Base-by-base conservation (phyloP, 2,888 invertebrate species). In the Xanthia icteritia region DNA sequence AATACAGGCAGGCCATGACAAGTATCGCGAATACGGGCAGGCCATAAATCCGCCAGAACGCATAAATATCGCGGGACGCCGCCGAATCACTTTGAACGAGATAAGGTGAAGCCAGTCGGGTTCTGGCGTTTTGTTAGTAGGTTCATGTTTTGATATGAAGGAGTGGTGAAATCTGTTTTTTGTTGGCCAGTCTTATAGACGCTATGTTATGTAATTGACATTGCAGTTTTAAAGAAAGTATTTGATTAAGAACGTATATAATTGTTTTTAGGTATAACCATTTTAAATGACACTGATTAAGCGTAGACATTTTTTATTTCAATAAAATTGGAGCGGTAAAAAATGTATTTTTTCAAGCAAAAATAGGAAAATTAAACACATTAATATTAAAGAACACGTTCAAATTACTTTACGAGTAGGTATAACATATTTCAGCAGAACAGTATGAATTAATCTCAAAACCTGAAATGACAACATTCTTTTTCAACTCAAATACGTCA, bases 71-170 rank as follows among this genome's bases (percentile, higher is more conserved):
- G 89, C 88, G 73, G 75, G 67, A 88, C 84, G 88, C 84, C 87
- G 86, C 89, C 91, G 92, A 94, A 93, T 94, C 94, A 94, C 93
- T 94, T 94, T 72, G 90, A 85, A 90, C 84, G 79, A 92, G 93
- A 93, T 94, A 94, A 93, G 91, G 92, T 92, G 92, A 88, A 90
- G 92, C 89, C 86, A 90, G 91, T 89, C 89, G 85, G 36, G 36
- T 85, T 89, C 88, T 87, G 81, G 75, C 78, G 74, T 80, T 72
- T 54, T 51, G 81, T 84, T 60, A 77, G 77, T 63, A 72, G 89
- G 87, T 78, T 81, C 88, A 77, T 48, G 9, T 76, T 73, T 73
- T 36, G 81, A 39, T 73, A 58, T 61, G 27, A 54, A 20, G 3
- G 54, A n/a, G 27, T 51, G 17, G 1, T 68, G 58, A 64, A 58